These are phyloP conservation scores for Cinclus cinclus DNA, from an alignment of 2,113 vertebrate genomes.

Conservation along the genomic window DNA sequence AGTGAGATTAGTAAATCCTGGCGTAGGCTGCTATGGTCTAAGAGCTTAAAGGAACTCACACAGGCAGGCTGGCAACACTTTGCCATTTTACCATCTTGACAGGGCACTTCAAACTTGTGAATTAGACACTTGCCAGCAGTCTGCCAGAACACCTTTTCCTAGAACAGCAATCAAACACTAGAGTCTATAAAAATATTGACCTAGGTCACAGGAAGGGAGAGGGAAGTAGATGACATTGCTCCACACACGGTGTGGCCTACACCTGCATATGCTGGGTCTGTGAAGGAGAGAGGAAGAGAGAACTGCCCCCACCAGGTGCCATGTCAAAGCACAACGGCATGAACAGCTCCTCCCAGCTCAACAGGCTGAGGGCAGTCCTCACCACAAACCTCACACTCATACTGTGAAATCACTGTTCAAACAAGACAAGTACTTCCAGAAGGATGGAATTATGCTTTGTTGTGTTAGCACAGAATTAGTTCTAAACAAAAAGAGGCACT, in stretches of 20 bases:
- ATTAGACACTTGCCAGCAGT: neutral
- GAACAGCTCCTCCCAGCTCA: neutral
- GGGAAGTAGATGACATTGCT: neutral
- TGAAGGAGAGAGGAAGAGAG: neutral
- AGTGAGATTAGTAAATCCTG: neutral
- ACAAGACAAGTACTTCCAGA: neutral
- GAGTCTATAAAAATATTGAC: neutral
- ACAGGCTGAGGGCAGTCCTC: fast-evolving
- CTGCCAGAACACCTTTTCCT: neutral
- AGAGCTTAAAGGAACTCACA: neutral
- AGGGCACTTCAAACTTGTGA: neutral
- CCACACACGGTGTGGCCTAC: neutral
- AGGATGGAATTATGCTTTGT: neutral
- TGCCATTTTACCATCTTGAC: neutral
- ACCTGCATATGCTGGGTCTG: fast-evolving
- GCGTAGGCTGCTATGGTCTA: neutral
- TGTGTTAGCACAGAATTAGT: neutral
- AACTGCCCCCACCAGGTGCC: neutral
- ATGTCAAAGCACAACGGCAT: neutral
- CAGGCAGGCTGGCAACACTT: neutral
- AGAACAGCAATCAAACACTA: neutral
- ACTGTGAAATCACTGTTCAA: neutral
- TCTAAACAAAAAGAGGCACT: neutral
- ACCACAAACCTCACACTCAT: neutral
- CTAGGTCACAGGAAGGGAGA: neutral